A percentile compares a stretch with the other conserved stretches of the same genome.
Conservation (phyloP, 2,888 invertebrate species). For the Ceriagrion tenellum region DNA sequence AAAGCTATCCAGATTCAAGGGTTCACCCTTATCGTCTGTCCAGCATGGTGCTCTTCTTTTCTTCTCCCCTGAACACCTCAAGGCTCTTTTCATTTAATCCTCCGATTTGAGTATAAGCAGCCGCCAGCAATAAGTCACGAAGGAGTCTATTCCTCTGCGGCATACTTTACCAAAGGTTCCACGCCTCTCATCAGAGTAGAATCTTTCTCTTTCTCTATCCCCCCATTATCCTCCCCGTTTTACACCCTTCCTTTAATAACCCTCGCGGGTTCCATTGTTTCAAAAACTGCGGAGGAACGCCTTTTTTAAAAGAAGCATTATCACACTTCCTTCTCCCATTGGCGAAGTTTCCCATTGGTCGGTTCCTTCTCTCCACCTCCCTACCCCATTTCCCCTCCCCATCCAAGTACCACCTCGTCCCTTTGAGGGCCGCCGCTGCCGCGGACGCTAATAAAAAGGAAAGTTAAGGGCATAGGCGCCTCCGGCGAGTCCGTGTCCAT, state of each 20-base stretch:
- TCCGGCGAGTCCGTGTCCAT: not conserved
- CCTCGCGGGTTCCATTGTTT: slow-evolving; percentile 2
- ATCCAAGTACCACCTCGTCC: not conserved
- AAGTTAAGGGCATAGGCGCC: not conserved
- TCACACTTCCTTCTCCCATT: not conserved
- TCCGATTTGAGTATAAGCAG: too few species aligned
- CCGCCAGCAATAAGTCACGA: too few species aligned
- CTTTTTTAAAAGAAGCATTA: slow-evolving; percentile 24
- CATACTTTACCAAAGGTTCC: too few species aligned
- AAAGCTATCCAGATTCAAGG: too few species aligned
- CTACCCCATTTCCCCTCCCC: too few species aligned
- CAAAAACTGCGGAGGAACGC: slow-evolving; percentile 6
- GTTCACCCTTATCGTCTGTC: not conserved
- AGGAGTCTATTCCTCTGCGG: too few species aligned
- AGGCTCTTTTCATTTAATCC: not conserved
- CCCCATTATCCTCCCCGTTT: not conserved
- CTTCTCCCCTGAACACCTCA: not conserved
- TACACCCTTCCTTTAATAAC: not conserved
- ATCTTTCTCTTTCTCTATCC: not conserved
- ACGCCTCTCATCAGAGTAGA: too few species aligned
- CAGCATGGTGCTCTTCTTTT: not conserved
- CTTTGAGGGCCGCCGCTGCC: not conserved
- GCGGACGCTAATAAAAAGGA: slow-evolving; percentile 26
- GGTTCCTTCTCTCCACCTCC: not conserved
- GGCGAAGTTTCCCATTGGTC: not conserved